phyloP scores from a whole-genome alignment of 2,888 invertebrate species.

The Erebia palarica region DNA sequence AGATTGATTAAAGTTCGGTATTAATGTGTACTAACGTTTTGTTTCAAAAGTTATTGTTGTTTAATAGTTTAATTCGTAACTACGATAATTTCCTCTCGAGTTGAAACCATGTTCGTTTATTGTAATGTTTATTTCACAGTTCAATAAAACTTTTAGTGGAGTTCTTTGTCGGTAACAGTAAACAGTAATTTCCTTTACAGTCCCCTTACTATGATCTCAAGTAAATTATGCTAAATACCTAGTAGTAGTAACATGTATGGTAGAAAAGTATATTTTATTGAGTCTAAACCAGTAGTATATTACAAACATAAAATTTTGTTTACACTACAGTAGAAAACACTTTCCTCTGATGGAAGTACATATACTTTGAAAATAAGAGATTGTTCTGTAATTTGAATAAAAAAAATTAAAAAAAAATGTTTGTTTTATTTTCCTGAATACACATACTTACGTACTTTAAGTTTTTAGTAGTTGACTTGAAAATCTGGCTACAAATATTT shows the following conservation, averaged over 20 bases:
- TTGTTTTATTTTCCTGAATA: conserved; percentile 16
- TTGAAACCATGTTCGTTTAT: not conserved
- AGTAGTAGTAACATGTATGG: not conserved
- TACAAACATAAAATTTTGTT: too few species aligned
- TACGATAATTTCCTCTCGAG: not conserved
- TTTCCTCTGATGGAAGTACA: too few species aligned
- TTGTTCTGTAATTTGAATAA: not conserved
- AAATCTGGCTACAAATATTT: conserved; percentile 3
- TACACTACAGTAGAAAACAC: too few species aligned
- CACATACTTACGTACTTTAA: not conserved
- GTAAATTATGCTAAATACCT: not conserved
- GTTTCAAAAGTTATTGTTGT: not conserved
- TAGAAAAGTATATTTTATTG: too few species aligned
- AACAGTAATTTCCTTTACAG: not conserved
- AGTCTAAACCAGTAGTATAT: not conserved
- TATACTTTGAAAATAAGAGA: too few species aligned
- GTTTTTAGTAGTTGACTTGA: not conserved
- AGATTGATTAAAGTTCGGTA: not conserved
- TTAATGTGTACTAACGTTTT: not conserved
- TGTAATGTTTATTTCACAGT: not conserved
- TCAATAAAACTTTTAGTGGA: not conserved
- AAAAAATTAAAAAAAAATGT: not conserved
- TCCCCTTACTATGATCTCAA: not conserved
- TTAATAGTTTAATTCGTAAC: not conserved
- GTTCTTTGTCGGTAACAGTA: not conserved